phyloP scores from a whole-genome alignment of 2,797 vertebrate genomes.

The Platyrinchus mystaceus region DNA sequence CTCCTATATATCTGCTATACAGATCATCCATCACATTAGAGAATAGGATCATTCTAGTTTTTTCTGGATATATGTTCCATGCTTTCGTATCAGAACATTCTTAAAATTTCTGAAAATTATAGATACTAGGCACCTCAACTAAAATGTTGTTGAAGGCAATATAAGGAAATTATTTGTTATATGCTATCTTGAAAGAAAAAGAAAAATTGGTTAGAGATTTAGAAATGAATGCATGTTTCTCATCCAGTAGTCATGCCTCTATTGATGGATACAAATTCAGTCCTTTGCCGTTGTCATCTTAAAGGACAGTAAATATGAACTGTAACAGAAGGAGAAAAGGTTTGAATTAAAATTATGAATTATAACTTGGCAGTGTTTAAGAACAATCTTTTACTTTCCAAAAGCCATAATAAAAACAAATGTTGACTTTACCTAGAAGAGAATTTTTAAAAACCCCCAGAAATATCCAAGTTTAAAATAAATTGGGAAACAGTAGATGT shows the following conservation, averaged over 20 bases:
- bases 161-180: background rate
- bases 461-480: background rate
- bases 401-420: background rate
- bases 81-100: background rate
- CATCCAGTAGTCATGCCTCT: background rate
- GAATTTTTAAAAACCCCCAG: accelerated
- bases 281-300: background rate
- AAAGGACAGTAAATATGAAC: background rate
- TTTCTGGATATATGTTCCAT: background rate
- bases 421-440: background rate
- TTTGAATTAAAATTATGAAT: background rate
- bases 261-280: background rate
- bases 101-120: background rate
- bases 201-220: background rate
- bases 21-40: background rate
- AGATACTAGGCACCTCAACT: background rate
- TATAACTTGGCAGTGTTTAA: background rate
- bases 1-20: background rate
- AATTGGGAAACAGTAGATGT: background rate
- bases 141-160: background rate
- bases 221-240: background rate
- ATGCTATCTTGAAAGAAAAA: background rate
- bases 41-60: background rate
- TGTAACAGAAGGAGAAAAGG: background rate
- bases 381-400: background rate